phyloP scores from a whole-genome alignment of 2,888 invertebrate genomes.

The Luperina testacea region DNA sequence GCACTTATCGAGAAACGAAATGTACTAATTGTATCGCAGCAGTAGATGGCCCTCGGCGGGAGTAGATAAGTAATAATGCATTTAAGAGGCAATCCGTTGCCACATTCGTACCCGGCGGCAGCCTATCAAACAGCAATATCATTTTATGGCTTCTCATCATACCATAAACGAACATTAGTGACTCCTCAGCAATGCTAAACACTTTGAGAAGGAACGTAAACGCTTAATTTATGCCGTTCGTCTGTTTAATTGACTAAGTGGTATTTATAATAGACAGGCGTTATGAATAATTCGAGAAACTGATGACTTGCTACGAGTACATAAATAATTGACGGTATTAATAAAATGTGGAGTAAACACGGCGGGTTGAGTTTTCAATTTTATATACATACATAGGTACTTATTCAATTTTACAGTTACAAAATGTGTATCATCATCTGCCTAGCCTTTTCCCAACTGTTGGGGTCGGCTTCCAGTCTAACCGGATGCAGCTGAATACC shows the following conservation, averaged over 20 bases:
- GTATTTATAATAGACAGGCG: conserved; percentile 52
- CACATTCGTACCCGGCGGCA: conserved; percentile 71
- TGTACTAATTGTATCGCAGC: conserved; percentile 71
- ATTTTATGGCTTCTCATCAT: conserved; percentile 79
- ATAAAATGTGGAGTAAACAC: conserved; percentile 12
- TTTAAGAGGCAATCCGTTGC: conserved; percentile 76
- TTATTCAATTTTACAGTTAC: not conserved
- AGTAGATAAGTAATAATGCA: conserved; percentile 78
- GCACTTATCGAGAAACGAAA: conserved; percentile 70
- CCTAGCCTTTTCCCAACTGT: too few species aligned
- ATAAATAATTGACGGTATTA: conserved; percentile 40
- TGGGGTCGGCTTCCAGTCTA: too few species aligned
- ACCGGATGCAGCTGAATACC: too few species aligned
- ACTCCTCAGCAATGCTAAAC: conserved; percentile 61
- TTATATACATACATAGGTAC: not conserved
- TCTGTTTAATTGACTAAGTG: conserved; percentile 61
- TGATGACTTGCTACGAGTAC: conserved; percentile 55
- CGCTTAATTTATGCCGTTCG: conserved; percentile 63
- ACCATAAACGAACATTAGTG: conserved; percentile 69
- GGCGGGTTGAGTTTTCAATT: not conserved
- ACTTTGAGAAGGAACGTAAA: conserved; percentile 54
- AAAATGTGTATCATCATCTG: not conserved
- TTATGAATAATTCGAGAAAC: conserved; percentile 52
- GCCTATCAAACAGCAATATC: conserved; percentile 83
- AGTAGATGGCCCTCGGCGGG: conserved; percentile 59